Percentiles rank a stretch among this genome's conserved stretches.
Conservation (phyloP, 2,113 vertebrate species). For the Conger conger region DNA sequence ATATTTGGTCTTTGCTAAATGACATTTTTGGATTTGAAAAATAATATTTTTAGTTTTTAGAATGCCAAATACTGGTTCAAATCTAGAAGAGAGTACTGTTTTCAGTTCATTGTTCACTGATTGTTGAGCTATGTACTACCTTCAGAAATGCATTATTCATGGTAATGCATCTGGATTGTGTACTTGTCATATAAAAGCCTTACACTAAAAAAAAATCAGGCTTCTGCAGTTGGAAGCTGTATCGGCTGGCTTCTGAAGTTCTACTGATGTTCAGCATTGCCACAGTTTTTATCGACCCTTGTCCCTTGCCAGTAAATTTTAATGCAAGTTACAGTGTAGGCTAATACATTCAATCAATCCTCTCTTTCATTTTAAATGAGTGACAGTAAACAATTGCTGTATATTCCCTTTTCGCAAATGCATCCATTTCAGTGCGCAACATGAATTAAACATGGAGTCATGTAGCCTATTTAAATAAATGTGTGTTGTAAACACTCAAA, state of each 20-base stretch:
- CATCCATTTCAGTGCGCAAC: background rate
- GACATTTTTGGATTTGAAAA: background rate
- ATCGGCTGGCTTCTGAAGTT: background rate
- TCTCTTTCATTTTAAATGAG: background rate
- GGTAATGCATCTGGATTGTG: background rate
- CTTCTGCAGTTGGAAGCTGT: background rate
- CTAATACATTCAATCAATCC: background rate
- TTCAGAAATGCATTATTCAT: background rate
- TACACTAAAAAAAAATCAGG: background rate
- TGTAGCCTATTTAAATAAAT: too few species aligned
- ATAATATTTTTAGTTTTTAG: background rate
- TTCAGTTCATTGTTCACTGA: background rate
- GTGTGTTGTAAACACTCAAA: too few species aligned
- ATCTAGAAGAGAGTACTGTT: too few species aligned
- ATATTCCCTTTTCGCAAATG: background rate
- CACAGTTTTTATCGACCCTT: background rate
- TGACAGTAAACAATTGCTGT: background rate
- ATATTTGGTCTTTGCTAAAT: background rate
- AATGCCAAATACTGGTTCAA: too few species aligned
- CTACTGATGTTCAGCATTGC: background rate
- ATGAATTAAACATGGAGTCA: too few species aligned
- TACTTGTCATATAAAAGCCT: background rate
- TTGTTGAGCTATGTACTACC: background rate
- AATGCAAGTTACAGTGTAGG: background rate
- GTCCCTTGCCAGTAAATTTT: background rate